These are phyloP conservation scores for Syngnathoides biaculeatus DNA, from an alignment of 2,113 vertebrate species.

Conservation along the genomic window DNA sequence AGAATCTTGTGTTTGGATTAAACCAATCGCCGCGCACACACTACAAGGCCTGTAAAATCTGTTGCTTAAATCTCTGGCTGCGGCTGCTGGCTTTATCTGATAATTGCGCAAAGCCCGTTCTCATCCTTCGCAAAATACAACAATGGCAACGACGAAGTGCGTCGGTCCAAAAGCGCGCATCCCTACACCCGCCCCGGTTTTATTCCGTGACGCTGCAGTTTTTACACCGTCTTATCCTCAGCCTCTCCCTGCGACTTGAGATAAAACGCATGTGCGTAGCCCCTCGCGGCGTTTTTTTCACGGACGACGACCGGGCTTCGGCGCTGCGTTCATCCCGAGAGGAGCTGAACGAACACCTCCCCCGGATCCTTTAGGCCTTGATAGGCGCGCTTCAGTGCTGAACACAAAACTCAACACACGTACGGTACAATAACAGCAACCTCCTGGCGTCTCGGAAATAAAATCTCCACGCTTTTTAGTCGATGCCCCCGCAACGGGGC, in stretches of 20 bases:
- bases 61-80: constrained; percentile 51
- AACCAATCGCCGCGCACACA: constrained; percentile 42
- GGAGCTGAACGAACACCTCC: constrained; percentile 14
- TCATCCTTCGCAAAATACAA: constrained; percentile 18
- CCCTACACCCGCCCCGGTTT: neutral
- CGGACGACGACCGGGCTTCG: neutral
- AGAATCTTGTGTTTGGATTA: constrained; percentile 66
- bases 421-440: neutral
- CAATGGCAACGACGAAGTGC: constrained; percentile 8
- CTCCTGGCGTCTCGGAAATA: neutral
- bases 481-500: too few species aligned
- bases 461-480: neutral
- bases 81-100: constrained; percentile 42
- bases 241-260: neutral
- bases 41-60: constrained; percentile 44
- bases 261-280: neutral
- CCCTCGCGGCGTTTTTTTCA: neutral
- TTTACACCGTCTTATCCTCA: constrained; percentile 34
- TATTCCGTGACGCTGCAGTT: constrained; percentile 18
- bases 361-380: neutral
- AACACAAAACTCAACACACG: neutral
- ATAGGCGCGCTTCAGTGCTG: constrained; percentile 13
- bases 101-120: constrained; percentile 40
- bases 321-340: constrained; percentile 4
- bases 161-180: constrained; percentile 11